Percentiles rank a stretch among this genome's conserved stretches.
These are phyloP conservation scores for Xestobium rufovillosum DNA, from an alignment of 2,888 invertebrate species.

Conservation along the genomic window DNA sequence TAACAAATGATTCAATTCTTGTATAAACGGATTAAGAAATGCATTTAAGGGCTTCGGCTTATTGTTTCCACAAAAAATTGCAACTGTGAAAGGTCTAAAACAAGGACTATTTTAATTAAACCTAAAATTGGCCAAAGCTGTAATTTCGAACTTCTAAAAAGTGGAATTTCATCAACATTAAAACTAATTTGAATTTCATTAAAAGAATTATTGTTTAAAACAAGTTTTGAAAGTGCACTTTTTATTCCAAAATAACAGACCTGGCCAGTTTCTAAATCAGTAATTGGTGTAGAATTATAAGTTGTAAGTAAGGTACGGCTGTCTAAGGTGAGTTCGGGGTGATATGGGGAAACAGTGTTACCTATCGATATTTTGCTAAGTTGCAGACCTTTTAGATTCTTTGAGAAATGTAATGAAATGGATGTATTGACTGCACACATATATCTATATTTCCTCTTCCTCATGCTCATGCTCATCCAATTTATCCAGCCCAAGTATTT, in stretches of 20 bases:
- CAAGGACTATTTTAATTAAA: constrained; percentile 16
- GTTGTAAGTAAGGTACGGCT: constrained; percentile 17
- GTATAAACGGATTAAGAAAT: constrained; percentile 20
- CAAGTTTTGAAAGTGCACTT: constrained; percentile 5
- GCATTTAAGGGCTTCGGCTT: constrained; percentile 18
- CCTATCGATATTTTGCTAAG: no score
- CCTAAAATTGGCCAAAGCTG: constrained; percentile 17
- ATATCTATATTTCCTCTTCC: no score
- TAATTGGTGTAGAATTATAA: constrained; percentile 7
- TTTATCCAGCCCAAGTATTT: no score
- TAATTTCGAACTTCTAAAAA: constrained; percentile 13
- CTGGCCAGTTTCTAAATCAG: constrained; percentile 11
- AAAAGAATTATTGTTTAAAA: constrained; percentile 3
- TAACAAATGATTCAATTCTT: constrained; percentile 14
- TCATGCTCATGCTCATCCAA: no score
- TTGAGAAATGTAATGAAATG: no score
- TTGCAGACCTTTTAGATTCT: no score
- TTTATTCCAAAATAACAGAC: constrained; percentile 11
- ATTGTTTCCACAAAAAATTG: no score
- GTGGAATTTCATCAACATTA: constrained; percentile 19
- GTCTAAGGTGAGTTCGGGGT: constrained; percentile 19
- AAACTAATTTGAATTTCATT: constrained; percentile 11
- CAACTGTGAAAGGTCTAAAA: constrained; percentile 20
- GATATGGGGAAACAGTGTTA: constrained; percentile 15
- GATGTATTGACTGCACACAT: no score